Percentiles rank a stretch among this genome's conserved stretches.
These are phyloP conservation scores for Lycopodina hypogea DNA, from an alignment of 37 sponge, comb jelly and placozoan genomes.

Conservation along the genomic window DNA sequence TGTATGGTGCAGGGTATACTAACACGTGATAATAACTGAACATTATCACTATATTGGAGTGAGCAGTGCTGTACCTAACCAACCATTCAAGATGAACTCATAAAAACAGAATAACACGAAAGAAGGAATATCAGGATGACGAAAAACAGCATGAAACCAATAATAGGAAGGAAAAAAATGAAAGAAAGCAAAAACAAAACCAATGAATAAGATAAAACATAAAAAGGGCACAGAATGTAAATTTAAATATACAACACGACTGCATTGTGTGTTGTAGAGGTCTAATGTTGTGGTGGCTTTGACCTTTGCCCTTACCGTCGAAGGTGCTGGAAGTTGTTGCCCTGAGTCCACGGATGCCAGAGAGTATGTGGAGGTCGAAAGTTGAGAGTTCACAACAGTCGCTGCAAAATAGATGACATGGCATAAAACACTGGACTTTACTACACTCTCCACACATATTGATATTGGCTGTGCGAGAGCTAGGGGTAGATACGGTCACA, in stretches of 20 bases:
- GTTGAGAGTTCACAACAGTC: background rate
- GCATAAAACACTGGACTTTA: background rate
- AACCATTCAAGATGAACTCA: too few species aligned
- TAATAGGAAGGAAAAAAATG: background rate
- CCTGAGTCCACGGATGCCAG: constrained; percentile 6
- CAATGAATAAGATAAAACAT: too few species aligned
- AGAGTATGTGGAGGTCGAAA: constrained; percentile 21
- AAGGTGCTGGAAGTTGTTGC: background rate
- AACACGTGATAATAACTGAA: too few species aligned
- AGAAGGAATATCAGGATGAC: too few species aligned
- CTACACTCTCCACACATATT: background rate
- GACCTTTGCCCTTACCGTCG: background rate
- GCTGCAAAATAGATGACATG: background rate
- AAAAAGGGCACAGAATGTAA: too few species aligned
- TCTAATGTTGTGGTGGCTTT: background rate
- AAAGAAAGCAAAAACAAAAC: too few species aligned
- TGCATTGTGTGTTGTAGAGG: background rate
- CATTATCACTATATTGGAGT: too few species aligned
- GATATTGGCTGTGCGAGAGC: background rate
- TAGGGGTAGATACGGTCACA: background rate
- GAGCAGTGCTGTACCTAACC: too few species aligned
- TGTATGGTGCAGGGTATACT: too few species aligned
- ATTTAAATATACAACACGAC: background rate
- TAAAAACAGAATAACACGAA: too few species aligned
- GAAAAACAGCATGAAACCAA: background rate